phyloP scores from a whole-genome alignment of 2,888 invertebrate species.

The Dione vanillae region DNA sequence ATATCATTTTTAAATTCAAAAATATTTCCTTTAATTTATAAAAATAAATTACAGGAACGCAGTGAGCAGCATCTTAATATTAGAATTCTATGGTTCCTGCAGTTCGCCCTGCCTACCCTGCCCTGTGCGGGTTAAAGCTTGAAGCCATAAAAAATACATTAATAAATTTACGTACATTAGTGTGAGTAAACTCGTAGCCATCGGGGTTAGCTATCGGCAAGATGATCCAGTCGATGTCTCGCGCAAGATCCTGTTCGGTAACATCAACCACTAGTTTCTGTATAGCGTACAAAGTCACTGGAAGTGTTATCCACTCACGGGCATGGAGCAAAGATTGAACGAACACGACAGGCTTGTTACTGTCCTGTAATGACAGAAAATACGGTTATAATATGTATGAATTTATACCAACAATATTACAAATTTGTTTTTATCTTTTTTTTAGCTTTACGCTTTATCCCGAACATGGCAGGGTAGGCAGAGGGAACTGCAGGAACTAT shows the following conservation, averaged over 20 bases:
- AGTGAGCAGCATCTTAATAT: too few relatives aligned
- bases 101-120: too few relatives aligned
- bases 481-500: too few relatives aligned
- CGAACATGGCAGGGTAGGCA: too few relatives aligned
- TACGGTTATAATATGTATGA: neutral
- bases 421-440: too few relatives aligned
- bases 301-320: slow-evolving; percentile 88
- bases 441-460: too few relatives aligned
- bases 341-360: slow-evolving; percentile 80
- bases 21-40: too few relatives aligned
- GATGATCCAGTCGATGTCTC: slow-evolving; percentile 86
- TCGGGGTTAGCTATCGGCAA: slow-evolving; percentile 88
- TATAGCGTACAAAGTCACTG: slow-evolving; percentile 86
- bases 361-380: slow-evolving; percentile 52
- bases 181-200: slow-evolving; percentile 86
- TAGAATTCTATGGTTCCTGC: too few relatives aligned
- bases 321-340: slow-evolving; percentile 86
- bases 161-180: slow-evolving; percentile 58
- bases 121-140: too few relatives aligned
- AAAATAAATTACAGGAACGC: too few relatives aligned
- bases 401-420: neutral
- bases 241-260: slow-evolving; percentile 77
- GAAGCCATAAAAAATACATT: too few relatives aligned
- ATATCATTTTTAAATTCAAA: too few relatives aligned
- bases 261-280: slow-evolving; percentile 85